A percentile compares a stretch with the other conserved stretches of the same genome.
These are phyloP conservation scores for Mirounga angustirostris DNA, from an alignment of 2,113 vertebrate species.

Conservation along the genomic window DNA sequence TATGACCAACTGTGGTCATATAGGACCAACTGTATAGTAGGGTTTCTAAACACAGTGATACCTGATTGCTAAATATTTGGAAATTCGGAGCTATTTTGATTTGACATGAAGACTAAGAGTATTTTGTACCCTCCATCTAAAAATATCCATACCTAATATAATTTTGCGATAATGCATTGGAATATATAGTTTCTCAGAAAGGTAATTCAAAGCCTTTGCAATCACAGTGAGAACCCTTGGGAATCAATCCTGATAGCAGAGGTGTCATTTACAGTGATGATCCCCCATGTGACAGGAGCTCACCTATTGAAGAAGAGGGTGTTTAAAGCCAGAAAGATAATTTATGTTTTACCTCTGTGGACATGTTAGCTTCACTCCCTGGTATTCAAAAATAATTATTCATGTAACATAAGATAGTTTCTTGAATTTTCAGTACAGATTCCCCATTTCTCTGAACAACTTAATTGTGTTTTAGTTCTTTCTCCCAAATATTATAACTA, in stretches of 20 bases:
- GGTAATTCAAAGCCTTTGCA: not conserved
- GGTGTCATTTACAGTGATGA: not conserved
- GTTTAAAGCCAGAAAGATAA: not conserved
- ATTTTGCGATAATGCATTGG: not conserved
- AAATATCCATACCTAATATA: not conserved
- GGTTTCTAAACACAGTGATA: not conserved
- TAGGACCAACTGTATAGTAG: not conserved
- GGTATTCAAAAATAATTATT: constrained; percentile 40
- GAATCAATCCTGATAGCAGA: not conserved
- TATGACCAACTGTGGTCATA: not conserved
- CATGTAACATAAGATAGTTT: not conserved
- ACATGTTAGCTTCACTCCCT: constrained; percentile 19
- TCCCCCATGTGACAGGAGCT: not conserved
- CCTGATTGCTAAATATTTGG: not conserved
- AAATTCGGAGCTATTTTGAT: not conserved
- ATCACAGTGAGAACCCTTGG: not conserved
- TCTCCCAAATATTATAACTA: not conserved
- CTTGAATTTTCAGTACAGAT: constrained; percentile 20
- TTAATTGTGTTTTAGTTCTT: constrained; percentile 21
- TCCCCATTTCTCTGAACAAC: not conserved
- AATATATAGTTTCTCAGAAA: not conserved
- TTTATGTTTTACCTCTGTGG: not conserved
- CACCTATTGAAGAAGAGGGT: not conserved
- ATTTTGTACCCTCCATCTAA: not conserved
- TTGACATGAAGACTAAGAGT: not conserved